Evolutionary conservation across 2,113 vertebrate species (phyloP).

Genomic region (Lethenteron camtschaticum): DNA sequence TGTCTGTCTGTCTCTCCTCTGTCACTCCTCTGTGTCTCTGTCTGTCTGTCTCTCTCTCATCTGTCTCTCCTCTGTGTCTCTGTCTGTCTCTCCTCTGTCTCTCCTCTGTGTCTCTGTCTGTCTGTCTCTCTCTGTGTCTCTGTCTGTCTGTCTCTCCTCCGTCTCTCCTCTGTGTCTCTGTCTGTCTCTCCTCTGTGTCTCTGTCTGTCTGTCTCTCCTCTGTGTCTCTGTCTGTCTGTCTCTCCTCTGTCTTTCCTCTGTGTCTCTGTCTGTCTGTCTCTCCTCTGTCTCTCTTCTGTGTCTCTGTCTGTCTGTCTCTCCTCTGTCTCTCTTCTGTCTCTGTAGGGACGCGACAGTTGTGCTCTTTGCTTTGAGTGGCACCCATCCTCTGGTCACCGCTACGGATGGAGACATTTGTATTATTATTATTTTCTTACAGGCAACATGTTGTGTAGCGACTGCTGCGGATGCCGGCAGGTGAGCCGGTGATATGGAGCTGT

Average conservation of each 20-base stretch:
- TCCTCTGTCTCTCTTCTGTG: background rate
- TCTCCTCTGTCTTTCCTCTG: background rate
- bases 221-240: background rate
- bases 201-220: background rate
- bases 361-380: no score
- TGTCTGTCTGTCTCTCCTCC: background rate
- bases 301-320: background rate
- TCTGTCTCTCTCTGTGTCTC: no score
- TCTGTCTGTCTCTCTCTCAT: constrained; percentile 1
- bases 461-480: no score
- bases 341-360: no score
- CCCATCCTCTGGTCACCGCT: no score
- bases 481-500: no score
- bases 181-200: background rate
- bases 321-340: background rate
- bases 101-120: background rate
- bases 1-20: background rate
- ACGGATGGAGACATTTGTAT: no score
- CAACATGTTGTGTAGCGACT: no score
- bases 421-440: no score
- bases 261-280: background rate
- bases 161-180: background rate
- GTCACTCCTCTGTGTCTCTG: background rate
- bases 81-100: background rate
- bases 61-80: background rate